Percentiles rank a stretch among this genome's conserved stretches.
phyloP scores from a whole-genome alignment of 2,888 invertebrate genomes.

The Torymus tubicola region DNA sequence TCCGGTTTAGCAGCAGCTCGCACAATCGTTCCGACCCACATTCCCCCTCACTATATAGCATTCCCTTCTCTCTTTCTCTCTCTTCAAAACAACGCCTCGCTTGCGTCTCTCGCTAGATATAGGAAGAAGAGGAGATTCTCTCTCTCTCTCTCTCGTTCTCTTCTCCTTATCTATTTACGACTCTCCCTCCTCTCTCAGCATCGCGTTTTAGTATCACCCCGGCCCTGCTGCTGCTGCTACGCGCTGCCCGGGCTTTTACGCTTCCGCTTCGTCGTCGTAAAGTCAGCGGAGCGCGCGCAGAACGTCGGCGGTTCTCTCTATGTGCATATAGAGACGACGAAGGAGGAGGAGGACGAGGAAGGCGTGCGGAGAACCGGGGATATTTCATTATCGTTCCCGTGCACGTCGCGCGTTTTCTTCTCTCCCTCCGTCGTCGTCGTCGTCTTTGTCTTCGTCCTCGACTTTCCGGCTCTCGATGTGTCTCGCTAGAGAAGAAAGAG shows the following conservation, averaged over 20 bases:
- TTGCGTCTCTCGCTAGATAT: not conserved
- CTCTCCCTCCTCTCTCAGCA: constrained; percentile 17
- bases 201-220: constrained; percentile 61
- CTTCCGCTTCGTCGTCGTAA: constrained; percentile 72
- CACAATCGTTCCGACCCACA: too few species aligned
- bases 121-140: not conserved
- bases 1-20: constrained; percentile 13
- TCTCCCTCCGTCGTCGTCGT: not conserved
- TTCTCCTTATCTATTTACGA: constrained; percentile 53
- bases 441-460: constrained; percentile 2
- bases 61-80: not conserved
- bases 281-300: constrained; percentile 72
- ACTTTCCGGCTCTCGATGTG: constrained; percentile 3
- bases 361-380: constrained; percentile 45
- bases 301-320: too few species aligned
- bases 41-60: not conserved
- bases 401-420: constrained; percentile 53
- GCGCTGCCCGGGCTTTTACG: constrained; percentile 64
- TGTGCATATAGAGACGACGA: constrained; percentile 10
- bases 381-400: constrained; percentile 69
- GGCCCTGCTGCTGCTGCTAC: constrained; percentile 23
- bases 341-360: constrained; percentile 33
- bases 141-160: not conserved
- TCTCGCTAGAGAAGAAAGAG: not conserved
- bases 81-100: constrained; percentile 1